A percentile compares a stretch with the other conserved stretches of the same genome.
Conservation (phyloP, 2,797 vertebrate genomes). For the Oreonectes daqikongensis region DNA sequence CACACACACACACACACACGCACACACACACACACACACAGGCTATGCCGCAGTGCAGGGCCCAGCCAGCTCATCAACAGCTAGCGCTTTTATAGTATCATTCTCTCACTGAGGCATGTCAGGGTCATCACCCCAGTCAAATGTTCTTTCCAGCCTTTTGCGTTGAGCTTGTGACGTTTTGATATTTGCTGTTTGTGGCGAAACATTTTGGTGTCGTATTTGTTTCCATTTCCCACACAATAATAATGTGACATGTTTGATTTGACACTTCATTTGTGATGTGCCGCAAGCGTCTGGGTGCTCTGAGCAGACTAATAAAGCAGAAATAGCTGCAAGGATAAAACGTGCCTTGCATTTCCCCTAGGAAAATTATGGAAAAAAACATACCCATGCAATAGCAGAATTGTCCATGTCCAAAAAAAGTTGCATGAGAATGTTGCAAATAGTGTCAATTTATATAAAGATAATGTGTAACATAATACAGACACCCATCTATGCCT, state of each 20-base stretch:
- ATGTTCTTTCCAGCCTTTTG: not conserved
- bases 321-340: conserved; percentile 42
- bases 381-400: conserved; percentile 1
- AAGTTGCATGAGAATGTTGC: not conserved
- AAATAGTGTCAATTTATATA: not conserved
- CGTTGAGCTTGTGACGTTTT: not conserved
- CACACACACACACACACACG: conserved; percentile 61
- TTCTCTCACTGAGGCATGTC: conserved; percentile 30
- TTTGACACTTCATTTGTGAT: conserved; percentile 43
- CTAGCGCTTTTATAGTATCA: conserved; percentile 61
- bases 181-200: conserved; percentile 3
- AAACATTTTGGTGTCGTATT: not conserved
- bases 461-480: not conserved
- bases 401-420: conserved; percentile 1
- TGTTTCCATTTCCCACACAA: not conserved
- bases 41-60: conserved; percentile 79
- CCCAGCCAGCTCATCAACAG: conserved; percentile 69
- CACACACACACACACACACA: conserved; percentile 62
- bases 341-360: conserved; percentile 52
- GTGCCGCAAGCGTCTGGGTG: conserved; percentile 27
- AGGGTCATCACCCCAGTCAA: conserved; percentile 1
- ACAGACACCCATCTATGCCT: not conserved
- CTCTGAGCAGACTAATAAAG: conserved; percentile 58
- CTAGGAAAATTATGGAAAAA: too few relatives aligned
- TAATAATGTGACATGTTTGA: conserved; percentile 52